Evolutionary conservation across 2,888 invertebrate genomes (phyloP), one percentile per base, ranked within the genome.

Genomic region (Lepidonotus clava): DNA sequence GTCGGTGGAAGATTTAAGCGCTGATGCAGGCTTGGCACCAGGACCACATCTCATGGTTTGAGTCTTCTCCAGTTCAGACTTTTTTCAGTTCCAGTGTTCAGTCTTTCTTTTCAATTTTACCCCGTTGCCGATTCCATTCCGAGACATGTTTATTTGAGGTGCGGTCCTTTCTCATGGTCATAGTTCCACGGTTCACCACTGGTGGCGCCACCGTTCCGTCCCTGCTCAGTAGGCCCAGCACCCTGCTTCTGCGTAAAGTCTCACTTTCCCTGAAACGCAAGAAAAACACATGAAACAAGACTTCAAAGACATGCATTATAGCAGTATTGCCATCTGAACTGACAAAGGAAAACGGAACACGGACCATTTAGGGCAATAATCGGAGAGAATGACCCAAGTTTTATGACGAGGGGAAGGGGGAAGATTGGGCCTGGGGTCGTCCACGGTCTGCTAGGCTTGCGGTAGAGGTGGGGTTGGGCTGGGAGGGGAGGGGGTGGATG

Each of bases 281-380:
- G n/a, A 71, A 21, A 11, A 38, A 71, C 71, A n/a, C 18, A 36
- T 71, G 18, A 11, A 71, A 71, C 18, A 71, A n/a, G n/a, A n/a
- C n/a, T n/a, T n/a, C n/a, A n/a, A 38, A 66, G 24, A 71, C 36
- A 71, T 36, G 38, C 11, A 21, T 38, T 38, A n/a, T 36, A 11
- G 36, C 18, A 38, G 18, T 71, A 36, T 71, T 34, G 8, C 0
- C 1, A 71, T 34, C 38, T 11, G 36, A 36, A 21, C 1, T 71
- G 38, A 71, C 71, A 71, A 71, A 41, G 46, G 46, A 51, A 40
- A 46, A 18, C 46, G 32, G 46, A 14, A 18, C 41, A 80, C 32
- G 80, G 46, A 80, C 51, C 46, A 51, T 46, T 80, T 41, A 51
- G 41, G 32, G 5, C 2, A 28, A 80, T 80, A 80, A 80, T 80